Base-by-base conservation (phyloP, 2,888 invertebrate species). In the Amphipoea oculea region DNA sequence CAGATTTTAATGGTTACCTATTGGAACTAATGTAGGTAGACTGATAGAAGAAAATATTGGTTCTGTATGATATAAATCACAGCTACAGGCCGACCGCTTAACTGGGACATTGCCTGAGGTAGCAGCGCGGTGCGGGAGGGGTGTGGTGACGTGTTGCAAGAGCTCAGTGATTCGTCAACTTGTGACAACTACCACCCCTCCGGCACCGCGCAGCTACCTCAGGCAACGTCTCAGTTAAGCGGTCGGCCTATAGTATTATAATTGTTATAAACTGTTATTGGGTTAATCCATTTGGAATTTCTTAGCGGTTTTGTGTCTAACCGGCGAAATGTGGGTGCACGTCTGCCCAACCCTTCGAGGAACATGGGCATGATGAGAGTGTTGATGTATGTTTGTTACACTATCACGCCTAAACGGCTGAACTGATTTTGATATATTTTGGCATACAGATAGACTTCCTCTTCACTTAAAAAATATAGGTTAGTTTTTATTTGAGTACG, bases 1-100 rank as follows among this genome's bases (percentile, higher is more conserved):
- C 42, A 67, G 66, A 82, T 67, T 76, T 82, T 48, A 82, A 51
- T 42, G n/a, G 42, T 1, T 40, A n/a, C 57, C 57, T 60, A 60
- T 17, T 80, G n/a, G 36, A 62, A 78, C 36, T 83, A 80, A 80
- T 62, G 67, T 60, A n/a, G 2, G 40, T 60, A 14, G 48, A 60
- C 20, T 57, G 6, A 45, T 23, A 12, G 12, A 17, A 23, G 7
- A 40, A 51, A 48, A 42, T 1, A n/a, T 78, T 60, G 36, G 12
- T 66, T 20, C 1, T 63, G 23, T 51, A 23, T 29, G n/a, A 29
- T 14, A 60, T 5, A 20, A 54, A 57, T 29, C 1, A 0, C 9
- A 20, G 4, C 14, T 29, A 12, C 12, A 48, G 48, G 48, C 12
- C 12, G 48, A 48, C 48, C 3, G 12, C 48, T 48, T 48, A 48